These are phyloP conservation scores for Ptyas mucosa DNA, from an alignment of 2,113 vertebrate genomes.

Conservation along the genomic window DNA sequence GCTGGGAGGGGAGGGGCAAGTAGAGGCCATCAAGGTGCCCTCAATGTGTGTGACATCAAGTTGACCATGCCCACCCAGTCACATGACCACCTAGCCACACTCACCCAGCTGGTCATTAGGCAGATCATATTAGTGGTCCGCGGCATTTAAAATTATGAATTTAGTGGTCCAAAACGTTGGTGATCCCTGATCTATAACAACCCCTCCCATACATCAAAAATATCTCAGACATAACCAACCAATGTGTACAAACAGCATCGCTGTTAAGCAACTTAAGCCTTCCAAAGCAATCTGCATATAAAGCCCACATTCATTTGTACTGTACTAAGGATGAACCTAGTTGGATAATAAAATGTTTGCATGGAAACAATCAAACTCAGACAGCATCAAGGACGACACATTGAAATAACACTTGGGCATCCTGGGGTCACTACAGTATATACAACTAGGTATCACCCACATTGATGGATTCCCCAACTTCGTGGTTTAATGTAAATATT, in stretches of 20 bases:
- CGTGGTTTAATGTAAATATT: not conserved
- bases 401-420: not conserved
- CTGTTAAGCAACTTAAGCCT: not conserved
- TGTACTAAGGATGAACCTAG: not conserved
- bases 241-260: not conserved
- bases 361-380: not conserved
- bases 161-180: no score
- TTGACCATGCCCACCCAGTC: no score
- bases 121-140: no score
- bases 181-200: not conserved
- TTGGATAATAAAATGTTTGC: not conserved
- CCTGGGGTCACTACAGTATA: not conserved
- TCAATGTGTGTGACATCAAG: no score
- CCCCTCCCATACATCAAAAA: not conserved
- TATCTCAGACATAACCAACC: not conserved
- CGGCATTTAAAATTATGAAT: no score
- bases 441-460: not conserved
- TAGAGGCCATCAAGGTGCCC: no score
- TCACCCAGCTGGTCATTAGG: no score
- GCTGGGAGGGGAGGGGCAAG: no score
- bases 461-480: not conserved
- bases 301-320: not conserved
- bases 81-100: no score
- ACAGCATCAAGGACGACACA: not conserved
- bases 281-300: not conserved